Conservation (phyloP, 2,888 invertebrate genomes). For the Anodontia alba region DNA sequence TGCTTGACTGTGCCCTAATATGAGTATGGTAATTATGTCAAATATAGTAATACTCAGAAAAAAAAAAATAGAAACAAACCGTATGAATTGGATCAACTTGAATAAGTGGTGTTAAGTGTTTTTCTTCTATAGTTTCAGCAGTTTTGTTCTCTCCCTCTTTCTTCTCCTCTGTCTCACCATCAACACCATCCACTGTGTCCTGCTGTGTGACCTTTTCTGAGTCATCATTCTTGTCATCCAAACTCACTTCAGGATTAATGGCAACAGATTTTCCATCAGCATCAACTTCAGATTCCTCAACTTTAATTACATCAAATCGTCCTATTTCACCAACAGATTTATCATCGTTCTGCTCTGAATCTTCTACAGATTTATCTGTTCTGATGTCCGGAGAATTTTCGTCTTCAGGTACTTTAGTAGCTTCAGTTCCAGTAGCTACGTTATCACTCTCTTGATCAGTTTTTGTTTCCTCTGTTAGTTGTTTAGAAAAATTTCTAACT, state of each 20-base stretch:
- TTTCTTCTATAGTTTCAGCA: not conserved
- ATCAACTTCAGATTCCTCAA: not conserved
- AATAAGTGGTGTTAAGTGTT: conserved; percentile 27
- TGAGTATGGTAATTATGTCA: no score
- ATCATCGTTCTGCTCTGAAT: not conserved
- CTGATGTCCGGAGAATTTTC: not conserved
- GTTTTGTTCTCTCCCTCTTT: not conserved
- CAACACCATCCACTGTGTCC: not conserved
- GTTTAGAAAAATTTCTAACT: no score
- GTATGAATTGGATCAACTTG: conserved; percentile 26
- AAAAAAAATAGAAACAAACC: no score
- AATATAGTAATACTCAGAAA: no score
- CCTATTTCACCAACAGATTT: not conserved
- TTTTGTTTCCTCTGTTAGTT: not conserved
- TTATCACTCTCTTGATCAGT: not conserved
- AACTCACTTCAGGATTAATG: not conserved
- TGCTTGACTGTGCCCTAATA: no score
- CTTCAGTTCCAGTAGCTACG: not conserved
- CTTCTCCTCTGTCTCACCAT: not conserved
- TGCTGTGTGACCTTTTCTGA: not conserved
- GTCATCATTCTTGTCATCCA: not conserved
- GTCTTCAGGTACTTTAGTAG: no score
- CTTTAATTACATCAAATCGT: not conserved
- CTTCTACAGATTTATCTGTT: not conserved
- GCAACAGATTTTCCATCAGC: not conserved